Evolutionary conservation across 1,140 invertebrate species (phyloP).

Genomic region (Bemisia tabaci): DNA sequence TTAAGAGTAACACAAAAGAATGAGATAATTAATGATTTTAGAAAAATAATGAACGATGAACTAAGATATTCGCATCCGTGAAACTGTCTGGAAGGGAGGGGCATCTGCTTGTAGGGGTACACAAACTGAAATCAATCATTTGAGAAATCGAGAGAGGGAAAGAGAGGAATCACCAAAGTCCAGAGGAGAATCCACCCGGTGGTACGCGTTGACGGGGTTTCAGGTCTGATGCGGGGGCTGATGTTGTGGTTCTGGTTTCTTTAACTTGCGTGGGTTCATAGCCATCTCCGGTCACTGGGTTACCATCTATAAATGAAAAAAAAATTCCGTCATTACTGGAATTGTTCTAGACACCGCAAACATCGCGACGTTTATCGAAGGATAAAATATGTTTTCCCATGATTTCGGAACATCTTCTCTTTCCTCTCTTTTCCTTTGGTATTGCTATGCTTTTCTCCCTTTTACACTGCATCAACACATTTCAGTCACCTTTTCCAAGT

Average conservation of each 20-base stretch:
- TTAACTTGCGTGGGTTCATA: constrained; percentile 12
- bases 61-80: no score
- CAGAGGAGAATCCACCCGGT: constrained; percentile 40
- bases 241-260: constrained; percentile 5
- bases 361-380: no score
- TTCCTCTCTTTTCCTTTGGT: no score
- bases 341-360: not conserved
- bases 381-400: no score
- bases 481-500: no score
- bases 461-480: no score
- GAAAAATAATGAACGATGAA: not conserved
- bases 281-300: constrained; percentile 17
- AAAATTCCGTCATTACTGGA: not conserved
- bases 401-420: no score
- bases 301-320: constrained; percentile 15
- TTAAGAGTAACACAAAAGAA: not conserved
- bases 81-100: no score
- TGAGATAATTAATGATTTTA: no score
- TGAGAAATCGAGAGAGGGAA: not conserved
- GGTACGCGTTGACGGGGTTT: constrained; percentile 34
- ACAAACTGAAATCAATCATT: not conserved
- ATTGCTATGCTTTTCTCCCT: no score
- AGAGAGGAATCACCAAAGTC: constrained; percentile 35
- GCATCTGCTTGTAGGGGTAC: no score
- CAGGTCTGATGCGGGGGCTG: constrained; percentile 8